A percentile compares a stretch with the other conserved stretches of the same genome.
Conservation (phyloP, 2,113 vertebrate genomes). For the Nothobranchius kuhntae region DNA sequence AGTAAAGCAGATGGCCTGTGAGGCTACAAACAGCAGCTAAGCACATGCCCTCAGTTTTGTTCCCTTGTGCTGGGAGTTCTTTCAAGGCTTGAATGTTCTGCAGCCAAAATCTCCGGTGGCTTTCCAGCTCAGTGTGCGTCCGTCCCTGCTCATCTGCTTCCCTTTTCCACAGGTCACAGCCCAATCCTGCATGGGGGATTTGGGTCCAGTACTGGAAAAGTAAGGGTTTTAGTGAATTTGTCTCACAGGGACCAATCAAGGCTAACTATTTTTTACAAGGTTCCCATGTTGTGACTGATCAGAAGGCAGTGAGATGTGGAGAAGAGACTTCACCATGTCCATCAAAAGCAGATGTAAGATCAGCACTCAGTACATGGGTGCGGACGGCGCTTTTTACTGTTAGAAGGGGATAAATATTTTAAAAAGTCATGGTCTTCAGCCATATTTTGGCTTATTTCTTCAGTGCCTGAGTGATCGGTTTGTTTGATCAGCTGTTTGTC, state of each 20-base stretch:
- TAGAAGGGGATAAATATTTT: constrained; percentile 12
- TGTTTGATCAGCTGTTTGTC: constrained; percentile 9
- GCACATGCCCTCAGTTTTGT: constrained; percentile 40
- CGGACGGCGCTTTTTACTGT: neutral
- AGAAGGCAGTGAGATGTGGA: constrained; percentile 5
- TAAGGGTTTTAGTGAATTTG: constrained; percentile 45
- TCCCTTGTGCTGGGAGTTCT: constrained; percentile 48
- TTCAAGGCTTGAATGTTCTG: constrained; percentile 64
- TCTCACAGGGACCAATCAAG: constrained; percentile 74
- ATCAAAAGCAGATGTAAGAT: constrained; percentile 24
- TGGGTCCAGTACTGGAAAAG: constrained; percentile 39
- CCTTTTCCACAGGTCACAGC: constrained; percentile 58
- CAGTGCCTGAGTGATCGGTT: constrained; percentile 28
- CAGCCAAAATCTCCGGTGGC: constrained; percentile 57
- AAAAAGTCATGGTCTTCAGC: constrained; percentile 24
- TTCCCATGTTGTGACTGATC: constrained; percentile 31
- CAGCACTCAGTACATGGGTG: neutral
- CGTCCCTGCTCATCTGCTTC: constrained; percentile 60
- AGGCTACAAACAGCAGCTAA: constrained; percentile 51
- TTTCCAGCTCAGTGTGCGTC: constrained; percentile 68
- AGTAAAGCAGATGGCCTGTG: constrained; percentile 32
- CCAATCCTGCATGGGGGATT: constrained; percentile 60
- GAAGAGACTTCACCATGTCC: constrained; percentile 31
- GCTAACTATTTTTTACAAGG: constrained; percentile 21
- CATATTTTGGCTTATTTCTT: constrained; percentile 5